Evolutionary conservation across 1,140 invertebrate genomes (phyloP).

Genomic region (Acromyrmex heyeri): DNA sequence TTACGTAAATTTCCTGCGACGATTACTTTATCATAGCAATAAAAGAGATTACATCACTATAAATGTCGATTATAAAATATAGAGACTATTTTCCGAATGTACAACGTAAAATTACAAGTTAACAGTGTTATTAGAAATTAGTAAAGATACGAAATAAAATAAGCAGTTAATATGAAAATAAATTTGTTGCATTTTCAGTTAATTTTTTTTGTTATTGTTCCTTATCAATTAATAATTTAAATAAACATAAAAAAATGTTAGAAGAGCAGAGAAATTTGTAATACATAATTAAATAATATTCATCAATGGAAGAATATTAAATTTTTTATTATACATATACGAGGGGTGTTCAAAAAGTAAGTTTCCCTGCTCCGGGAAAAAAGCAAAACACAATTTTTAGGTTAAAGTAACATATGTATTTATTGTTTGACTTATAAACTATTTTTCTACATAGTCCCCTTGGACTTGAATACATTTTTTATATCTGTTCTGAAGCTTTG

Average conservation of each 20-base stretch:
- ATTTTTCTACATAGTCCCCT: too few species aligned
- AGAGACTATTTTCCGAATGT: background rate
- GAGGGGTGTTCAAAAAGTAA: too few species aligned
- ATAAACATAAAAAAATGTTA: background rate
- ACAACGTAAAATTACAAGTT: slow-evolving; percentile 20
- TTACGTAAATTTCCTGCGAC: slow-evolving; percentile 11
- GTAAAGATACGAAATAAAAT: background rate
- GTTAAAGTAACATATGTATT: too few species aligned
- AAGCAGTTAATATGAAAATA: background rate
- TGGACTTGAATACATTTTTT: too few species aligned
- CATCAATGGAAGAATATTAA: background rate
- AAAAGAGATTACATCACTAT: slow-evolving; percentile 14
- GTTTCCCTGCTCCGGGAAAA: too few species aligned
- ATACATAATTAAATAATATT: background rate
- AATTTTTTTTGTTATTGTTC: background rate
- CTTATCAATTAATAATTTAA: background rate
- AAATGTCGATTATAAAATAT: slow-evolving; percentile 19
- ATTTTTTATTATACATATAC: background rate
- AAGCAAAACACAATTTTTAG: too few species aligned
- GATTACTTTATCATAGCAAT: background rate
- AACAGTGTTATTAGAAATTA: background rate
- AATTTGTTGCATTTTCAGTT: background rate
- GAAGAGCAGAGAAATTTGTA: background rate
- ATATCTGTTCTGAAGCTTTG: too few species aligned
- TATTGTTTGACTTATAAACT: too few species aligned